Evolutionary conservation across 2,113 vertebrate species (phyloP).

Genomic region (Cyprinus carpio): DNA sequence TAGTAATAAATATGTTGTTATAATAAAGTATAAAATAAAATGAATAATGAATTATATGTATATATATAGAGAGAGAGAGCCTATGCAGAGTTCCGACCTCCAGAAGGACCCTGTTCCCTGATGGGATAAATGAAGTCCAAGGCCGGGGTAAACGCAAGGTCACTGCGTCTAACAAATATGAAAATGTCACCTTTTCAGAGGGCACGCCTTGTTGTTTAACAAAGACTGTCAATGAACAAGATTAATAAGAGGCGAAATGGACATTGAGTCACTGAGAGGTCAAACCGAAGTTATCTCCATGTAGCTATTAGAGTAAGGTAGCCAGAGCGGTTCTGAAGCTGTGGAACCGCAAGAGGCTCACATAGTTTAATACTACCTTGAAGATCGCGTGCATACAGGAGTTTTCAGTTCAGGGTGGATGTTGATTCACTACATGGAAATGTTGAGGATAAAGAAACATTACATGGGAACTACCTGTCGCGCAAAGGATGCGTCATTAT

Average conservation of each 20-base stretch:
- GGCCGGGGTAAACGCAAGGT: constrained; percentile 99
- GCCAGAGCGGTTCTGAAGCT: constrained; percentile 16
- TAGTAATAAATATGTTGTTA: not conserved
- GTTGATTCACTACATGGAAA: not conserved
- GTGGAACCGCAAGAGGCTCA: not conserved
- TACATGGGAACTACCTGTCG: constrained; percentile 24
- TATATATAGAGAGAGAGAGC: not conserved
- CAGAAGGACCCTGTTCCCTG: constrained; percentile 72
- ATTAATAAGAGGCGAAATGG: constrained; percentile 99
- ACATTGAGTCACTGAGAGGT: constrained; percentile 96
- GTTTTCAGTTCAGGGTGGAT: not conserved
- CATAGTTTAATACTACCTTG: not conserved
- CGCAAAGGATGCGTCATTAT: constrained; percentile 12
- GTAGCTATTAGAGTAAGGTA: constrained; percentile 69
- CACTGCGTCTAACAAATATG: constrained; percentile 99
- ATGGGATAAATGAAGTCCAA: constrained; percentile 94
- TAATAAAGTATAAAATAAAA: not conserved
- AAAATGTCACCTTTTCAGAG: constrained; percentile 95
- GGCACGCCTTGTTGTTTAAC: constrained; percentile 99
- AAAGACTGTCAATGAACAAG: constrained; percentile 99
- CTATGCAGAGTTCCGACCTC: constrained; percentile 76
- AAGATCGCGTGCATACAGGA: not conserved
- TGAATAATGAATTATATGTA: not conserved
- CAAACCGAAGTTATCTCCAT: constrained; percentile 89
- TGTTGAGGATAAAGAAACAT: not conserved